These are phyloP conservation scores for Ormyrus pomaceus DNA, from an alignment of 2,888 invertebrate species.

Conservation along the genomic window DNA sequence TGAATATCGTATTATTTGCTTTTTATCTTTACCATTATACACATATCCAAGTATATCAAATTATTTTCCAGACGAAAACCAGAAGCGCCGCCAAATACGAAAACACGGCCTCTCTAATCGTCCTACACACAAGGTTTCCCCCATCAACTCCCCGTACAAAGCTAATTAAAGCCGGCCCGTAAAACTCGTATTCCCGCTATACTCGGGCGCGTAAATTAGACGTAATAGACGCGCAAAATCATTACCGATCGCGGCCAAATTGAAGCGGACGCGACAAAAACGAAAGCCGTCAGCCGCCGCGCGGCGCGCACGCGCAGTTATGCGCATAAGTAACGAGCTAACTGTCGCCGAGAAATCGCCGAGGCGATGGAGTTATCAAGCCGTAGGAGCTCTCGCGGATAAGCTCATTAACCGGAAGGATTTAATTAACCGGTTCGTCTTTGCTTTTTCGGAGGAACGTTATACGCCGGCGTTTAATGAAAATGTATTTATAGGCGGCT, in stretches of 20 bases:
- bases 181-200: constrained; percentile 19
- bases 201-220: not conserved
- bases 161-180: not conserved
- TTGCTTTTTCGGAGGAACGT: too few species aligned
- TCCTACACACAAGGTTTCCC: not conserved
- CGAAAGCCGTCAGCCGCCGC: not conserved
- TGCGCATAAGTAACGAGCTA: constrained; percentile 4
- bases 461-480: too few species aligned
- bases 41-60: too few species aligned
- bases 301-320: not conserved
- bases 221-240: not conserved
- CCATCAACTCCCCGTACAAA: not conserved
- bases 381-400: too few species aligned
- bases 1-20: too few species aligned
- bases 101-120: not conserved
- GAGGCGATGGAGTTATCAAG: constrained; percentile 12
- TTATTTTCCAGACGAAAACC: too few species aligned
- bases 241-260: too few species aligned
- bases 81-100: not conserved
- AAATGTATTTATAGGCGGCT: too few species aligned
- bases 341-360: not conserved
- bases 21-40: too few species aligned
- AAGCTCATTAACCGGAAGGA: too few species aligned
- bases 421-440: too few species aligned
- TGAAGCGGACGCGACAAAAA: not conserved